These are phyloP conservation scores for Erethizon dorsatum DNA, from an alignment of 2,797 vertebrate species.

Conservation along the genomic window DNA sequence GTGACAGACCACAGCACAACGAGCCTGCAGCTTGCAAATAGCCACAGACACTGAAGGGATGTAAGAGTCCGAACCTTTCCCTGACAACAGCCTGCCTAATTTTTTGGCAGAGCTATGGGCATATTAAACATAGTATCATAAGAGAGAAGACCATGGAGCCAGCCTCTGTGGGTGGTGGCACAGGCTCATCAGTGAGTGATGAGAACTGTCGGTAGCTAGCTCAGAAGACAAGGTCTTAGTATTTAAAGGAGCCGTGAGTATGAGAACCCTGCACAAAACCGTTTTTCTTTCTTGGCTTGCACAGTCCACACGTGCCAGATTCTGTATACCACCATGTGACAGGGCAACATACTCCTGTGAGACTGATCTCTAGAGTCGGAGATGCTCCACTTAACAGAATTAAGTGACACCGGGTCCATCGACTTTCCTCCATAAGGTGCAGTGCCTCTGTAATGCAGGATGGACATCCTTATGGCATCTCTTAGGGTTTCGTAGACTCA, in stretches of 20 bases:
- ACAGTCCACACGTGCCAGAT: background rate
- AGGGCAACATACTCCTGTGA: accelerated
- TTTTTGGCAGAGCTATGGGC: background rate
- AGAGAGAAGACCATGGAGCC: background rate
- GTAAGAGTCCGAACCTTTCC: background rate
- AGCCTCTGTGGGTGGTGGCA: background rate
- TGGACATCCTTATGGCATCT: too few relatives aligned
- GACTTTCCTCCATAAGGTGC: background rate
- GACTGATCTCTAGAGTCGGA: background rate
- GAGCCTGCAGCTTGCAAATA: background rate
- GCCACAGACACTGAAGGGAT: background rate
- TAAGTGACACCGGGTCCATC: background rate
- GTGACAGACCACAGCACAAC: accelerated
- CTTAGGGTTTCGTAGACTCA: background rate
- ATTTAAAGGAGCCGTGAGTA: background rate
- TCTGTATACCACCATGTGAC: background rate
- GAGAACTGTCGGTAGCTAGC: background rate
- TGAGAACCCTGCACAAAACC: background rate
- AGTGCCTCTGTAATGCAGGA: background rate
- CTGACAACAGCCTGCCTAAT: background rate
- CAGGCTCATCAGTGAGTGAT: background rate
- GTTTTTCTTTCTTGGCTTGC: background rate
- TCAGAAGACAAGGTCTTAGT: background rate
- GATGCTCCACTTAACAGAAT: background rate
- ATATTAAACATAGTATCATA: background rate